A percentile compares a stretch with the other conserved stretches of the same genome.
Evolutionary conservation across 2,888 invertebrate species (phyloP).

Genomic region (Digitonthophagus gazella): DNA sequence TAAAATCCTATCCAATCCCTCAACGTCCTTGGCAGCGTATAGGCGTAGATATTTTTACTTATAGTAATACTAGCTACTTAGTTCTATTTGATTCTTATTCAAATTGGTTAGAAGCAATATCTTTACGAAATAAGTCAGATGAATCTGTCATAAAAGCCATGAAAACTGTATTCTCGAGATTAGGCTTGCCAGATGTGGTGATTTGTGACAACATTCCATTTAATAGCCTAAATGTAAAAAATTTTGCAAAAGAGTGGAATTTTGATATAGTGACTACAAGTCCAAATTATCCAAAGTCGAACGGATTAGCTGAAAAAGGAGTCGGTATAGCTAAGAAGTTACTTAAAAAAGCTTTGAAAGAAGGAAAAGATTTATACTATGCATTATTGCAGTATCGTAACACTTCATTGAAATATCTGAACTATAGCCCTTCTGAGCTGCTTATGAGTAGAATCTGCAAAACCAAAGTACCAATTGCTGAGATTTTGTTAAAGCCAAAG

Average conservation of each 20-base stretch:
- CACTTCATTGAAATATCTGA: slow-evolving; percentile 25
- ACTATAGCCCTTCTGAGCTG: slow-evolving; percentile 29
- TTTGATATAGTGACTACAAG: slow-evolving; percentile 31
- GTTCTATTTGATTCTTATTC: slow-evolving; percentile 15
- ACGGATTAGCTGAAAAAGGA: slow-evolving; percentile 34
- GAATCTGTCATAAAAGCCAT: slow-evolving; percentile 27
- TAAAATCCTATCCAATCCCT: slow-evolving; percentile 17
- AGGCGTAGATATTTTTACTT: slow-evolving; percentile 18
- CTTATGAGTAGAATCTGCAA: slow-evolving; percentile 27
- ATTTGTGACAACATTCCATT: slow-evolving; percentile 34
- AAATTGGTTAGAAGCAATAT: slow-evolving; percentile 16
- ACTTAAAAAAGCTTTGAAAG: slow-evolving; percentile 27
- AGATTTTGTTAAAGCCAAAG: slow-evolving; percentile 1
- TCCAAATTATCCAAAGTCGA: slow-evolving; percentile 32
- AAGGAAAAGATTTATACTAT: slow-evolving; percentile 23
- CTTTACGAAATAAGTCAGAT: slow-evolving; percentile 7
- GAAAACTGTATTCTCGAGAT: slow-evolving; percentile 30
- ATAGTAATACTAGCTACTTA: slow-evolving; percentile 12
- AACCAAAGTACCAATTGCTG: slow-evolving; percentile 19
- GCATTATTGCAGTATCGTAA: slow-evolving; percentile 30
- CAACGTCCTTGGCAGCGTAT: slow-evolving; percentile 15
- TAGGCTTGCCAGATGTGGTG: slow-evolving; percentile 31
- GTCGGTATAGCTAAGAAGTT: slow-evolving; percentile 30
- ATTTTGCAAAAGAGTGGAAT: slow-evolving; percentile 32
- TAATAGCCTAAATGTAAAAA: slow-evolving; percentile 7